These are phyloP conservation scores for Eilema caniola DNA, from an alignment of 2,888 invertebrate species.

Conservation along the genomic window DNA sequence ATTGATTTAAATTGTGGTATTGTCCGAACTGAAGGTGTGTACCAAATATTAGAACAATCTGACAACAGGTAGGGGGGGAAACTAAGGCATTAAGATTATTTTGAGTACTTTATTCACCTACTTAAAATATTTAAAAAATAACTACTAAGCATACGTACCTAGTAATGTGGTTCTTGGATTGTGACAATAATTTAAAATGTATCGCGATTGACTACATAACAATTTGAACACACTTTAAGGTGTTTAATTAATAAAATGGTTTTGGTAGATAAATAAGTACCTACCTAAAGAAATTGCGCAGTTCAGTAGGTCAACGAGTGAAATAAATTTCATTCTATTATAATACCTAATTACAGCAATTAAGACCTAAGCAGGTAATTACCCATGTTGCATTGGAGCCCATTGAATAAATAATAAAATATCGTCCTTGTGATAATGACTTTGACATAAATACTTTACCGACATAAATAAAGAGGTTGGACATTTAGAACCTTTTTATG, in stretches of 20 bases:
- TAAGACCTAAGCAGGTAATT: neutral
- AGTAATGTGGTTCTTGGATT: neutral
- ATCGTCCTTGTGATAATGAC: slow-evolving; percentile 10
- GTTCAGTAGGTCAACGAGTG: neutral
- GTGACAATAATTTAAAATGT: neutral
- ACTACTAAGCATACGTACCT: too few relatives aligned
- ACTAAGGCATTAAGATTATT: too few relatives aligned
- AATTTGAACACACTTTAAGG: neutral
- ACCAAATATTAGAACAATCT: too few relatives aligned
- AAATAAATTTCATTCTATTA: slow-evolving; percentile 3
- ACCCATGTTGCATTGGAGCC: neutral
- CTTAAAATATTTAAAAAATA: too few relatives aligned
- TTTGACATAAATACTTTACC: slow-evolving; percentile 12
- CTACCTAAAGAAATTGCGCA: neutral
- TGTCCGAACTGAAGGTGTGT: too few relatives aligned
- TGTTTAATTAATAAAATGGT: neutral
- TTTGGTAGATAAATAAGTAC: neutral
- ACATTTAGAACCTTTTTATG: neutral
- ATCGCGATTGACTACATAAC: neutral
- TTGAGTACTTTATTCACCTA: too few relatives aligned
- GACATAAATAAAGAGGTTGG: neutral
- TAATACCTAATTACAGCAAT: neutral
- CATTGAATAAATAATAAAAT: slow-evolving; percentile 8
- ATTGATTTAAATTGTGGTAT: too few relatives aligned
- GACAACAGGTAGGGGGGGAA: too few relatives aligned